Conservation (phyloP, 64 coral and sea anemone species). For the Porites australiensis region DNA sequence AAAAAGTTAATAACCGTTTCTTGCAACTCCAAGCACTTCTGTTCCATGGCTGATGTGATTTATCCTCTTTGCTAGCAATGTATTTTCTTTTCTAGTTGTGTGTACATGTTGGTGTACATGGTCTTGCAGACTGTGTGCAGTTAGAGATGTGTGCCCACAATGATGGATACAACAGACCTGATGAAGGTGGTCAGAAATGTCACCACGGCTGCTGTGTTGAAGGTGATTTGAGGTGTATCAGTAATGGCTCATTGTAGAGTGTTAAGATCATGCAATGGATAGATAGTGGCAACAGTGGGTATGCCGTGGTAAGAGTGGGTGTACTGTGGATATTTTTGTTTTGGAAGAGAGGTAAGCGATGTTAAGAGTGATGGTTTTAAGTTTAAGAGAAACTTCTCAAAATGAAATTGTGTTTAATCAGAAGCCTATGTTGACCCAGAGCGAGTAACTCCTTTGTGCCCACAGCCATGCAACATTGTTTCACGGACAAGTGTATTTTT, state of each 20-base stretch:
- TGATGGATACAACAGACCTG: conserved; percentile 57
- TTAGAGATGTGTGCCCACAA: conserved; percentile 82
- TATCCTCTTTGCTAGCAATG: no score
- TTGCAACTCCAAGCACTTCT: no score
- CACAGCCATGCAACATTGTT: no score
- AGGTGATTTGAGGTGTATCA: neutral
- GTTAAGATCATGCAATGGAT: no score
- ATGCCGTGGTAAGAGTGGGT: neutral
- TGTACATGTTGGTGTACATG: conserved; percentile 81
- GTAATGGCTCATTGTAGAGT: no score
- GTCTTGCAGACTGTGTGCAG: conserved; percentile 24
- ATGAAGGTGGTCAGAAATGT: conserved; percentile 13
- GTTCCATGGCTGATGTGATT: no score
- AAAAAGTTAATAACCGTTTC: no score
- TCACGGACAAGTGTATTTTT: no score
- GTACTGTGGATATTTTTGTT: neutral
- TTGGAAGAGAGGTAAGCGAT: neutral
- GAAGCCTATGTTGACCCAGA: no score
- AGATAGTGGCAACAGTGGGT: neutral
- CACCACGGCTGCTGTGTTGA: conserved; percentile 6
- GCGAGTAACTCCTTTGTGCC: no score
- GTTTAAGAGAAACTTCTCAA: no score
- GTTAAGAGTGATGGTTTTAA: neutral
- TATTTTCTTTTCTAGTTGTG: conserved; percentile 58
- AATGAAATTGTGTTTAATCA: no score